These are phyloP conservation scores for Gymnosoma rotundatum DNA, from an alignment of 2,888 invertebrate genomes.

Conservation along the genomic window DNA sequence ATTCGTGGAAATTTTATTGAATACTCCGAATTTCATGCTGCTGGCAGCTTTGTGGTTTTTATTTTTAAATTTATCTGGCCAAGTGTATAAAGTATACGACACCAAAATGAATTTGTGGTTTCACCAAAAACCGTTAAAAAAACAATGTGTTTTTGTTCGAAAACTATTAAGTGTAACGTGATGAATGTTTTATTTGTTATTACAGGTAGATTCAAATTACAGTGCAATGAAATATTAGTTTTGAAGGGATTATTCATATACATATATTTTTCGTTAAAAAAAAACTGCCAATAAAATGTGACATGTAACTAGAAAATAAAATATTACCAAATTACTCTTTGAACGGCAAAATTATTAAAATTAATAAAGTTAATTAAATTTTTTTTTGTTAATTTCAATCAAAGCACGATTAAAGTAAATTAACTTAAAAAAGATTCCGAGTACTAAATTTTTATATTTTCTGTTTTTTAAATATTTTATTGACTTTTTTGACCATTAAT, in stretches of 20 bases:
- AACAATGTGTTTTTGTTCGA: constrained; percentile 43
- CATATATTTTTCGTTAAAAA: constrained; percentile 35
- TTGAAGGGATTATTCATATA: constrained; percentile 45
- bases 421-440: too few relatives aligned
- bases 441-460: too few relatives aligned
- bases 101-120: constrained; percentile 44
- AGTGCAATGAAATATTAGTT: constrained; percentile 47
- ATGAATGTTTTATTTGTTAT: constrained; percentile 35
- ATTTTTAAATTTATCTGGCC: constrained; percentile 26
- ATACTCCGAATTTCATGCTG: constrained; percentile 45
- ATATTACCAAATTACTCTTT: constrained; percentile 19
- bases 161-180: constrained; percentile 25
- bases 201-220: constrained; percentile 59
- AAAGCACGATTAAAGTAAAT: too few relatives aligned
- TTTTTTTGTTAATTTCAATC: too few relatives aligned
- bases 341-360: neutral
- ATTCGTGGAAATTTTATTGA: constrained; percentile 51
- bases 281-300: neutral
- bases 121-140: constrained; percentile 30
- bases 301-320: neutral
- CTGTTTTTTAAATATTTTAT: too few relatives aligned
- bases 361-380: neutral
- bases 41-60: constrained; percentile 38
- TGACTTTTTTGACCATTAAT: too few relatives aligned
- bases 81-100: constrained; percentile 25